Evolutionary conservation across 2,113 vertebrate species (phyloP).

Genomic region (Gulo gulo): DNA sequence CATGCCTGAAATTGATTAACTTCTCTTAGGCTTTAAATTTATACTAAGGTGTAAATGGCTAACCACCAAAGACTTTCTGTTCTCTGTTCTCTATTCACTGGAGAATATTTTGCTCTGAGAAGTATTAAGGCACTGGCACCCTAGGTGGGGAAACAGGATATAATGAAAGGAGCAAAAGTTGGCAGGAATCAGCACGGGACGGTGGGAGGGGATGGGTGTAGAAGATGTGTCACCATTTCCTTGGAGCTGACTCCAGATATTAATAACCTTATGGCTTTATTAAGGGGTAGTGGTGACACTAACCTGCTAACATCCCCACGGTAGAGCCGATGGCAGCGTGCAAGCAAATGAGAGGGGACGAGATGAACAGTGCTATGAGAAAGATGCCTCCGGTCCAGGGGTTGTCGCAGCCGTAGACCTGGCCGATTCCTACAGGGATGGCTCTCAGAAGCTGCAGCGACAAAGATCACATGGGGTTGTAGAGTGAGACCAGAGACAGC

Average conservation of each 20-base stretch:
- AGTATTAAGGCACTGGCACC: rapidly evolving
- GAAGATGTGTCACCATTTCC: background rate
- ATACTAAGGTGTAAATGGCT: background rate
- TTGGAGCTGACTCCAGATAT: background rate
- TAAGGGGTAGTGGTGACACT: background rate
- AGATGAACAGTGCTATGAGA: conserved; percentile 88
- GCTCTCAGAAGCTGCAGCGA: conserved; percentile 86
- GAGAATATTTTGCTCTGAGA: background rate
- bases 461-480: background rate
- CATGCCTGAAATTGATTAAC: background rate
- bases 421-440: conserved; percentile 90
- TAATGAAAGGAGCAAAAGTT: background rate
- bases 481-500: background rate
- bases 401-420: conserved; percentile 92
- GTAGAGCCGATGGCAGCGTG: conserved; percentile 90
- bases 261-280: background rate
- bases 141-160: background rate
- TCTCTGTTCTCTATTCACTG: too few relatives aligned
- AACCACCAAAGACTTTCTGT: background rate
- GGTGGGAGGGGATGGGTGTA: background rate
- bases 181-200: background rate
- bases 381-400: conserved; percentile 93
- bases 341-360: conserved; percentile 90
- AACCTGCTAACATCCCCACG: conserved; percentile 91
- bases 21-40: background rate